Evolutionary conservation across 2,113 vertebrate genomes (phyloP), one percentile per base, ranked within the genome.

Genomic region (Ochotona curzoniae): DNA sequence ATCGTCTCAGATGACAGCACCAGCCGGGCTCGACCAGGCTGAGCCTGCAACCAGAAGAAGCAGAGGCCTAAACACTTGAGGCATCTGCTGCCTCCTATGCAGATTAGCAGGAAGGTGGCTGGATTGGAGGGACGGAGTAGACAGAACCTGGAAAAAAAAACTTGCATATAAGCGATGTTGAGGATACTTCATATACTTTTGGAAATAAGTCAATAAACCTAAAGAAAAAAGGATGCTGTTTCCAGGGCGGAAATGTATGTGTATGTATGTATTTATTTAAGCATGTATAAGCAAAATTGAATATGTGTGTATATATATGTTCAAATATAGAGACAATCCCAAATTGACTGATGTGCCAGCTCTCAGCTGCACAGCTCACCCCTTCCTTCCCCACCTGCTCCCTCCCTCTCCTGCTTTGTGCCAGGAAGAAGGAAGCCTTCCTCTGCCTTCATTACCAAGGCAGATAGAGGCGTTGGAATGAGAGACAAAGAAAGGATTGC

Each of bases 181-280:
- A 88, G 2, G 21, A 57, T 87, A 60, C 44, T 66, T 61, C n/a
- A 32, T 61, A 35, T 30, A 61, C 54, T 80, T 92, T 84, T 95
- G 30, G n/a, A 83, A 90, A 87, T 86, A 87, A 87, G 69, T 57
- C 81, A n/a, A 1, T 47, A 92, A 93, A 71, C 21, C 25, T 71
- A 85, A 83, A 89, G 47, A 87, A 91, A 61, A 23, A 82, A 82
- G 18, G 60, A 51, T 67, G 10, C 92, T 79, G 10, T 32, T 69
- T 78, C 86, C 74, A 79, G 49, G 80, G 89, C 71, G 87, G 66
- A 35, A 26, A 63, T 8, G 74, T 10, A 66, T 12, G 51, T 81
- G 44, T 64, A 63, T 18, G n/a, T 49, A n/a, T n/a, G 30, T 18
- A 17, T 8, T 76, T 54, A 64, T 64, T 25, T 60, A 60, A 15